Conservation (phyloP, 2,888 invertebrate genomes). For the Caenorhabditis auriculariae region DNA sequence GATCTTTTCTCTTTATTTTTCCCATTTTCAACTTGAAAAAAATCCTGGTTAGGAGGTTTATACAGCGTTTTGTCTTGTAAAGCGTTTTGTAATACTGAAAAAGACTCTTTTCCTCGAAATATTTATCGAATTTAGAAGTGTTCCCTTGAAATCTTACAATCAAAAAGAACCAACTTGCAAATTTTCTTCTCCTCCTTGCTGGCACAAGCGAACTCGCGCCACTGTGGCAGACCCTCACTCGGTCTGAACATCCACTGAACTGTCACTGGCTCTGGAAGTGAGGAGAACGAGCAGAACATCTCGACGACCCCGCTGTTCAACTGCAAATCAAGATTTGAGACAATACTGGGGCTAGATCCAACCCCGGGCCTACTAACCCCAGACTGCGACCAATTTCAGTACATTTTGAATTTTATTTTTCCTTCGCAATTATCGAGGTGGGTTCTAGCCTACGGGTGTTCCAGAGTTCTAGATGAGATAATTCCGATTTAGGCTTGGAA, state of each 20-base stretch:
- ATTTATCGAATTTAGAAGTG: not conserved
- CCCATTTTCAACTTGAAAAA: not conserved
- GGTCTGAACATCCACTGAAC: conserved; percentile 27
- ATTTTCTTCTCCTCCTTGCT: conserved; percentile 22
- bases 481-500: too few species aligned
- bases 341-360: too few species aligned
- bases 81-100: too few species aligned
- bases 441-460: too few species aligned
- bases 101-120: too few species aligned
- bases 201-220: conserved; percentile 21
- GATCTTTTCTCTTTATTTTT: not conserved
- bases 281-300: conserved; percentile 22
- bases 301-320: conserved; percentile 9
- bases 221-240: conserved; percentile 8
- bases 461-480: too few species aligned
- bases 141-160: not conserved
- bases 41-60: too few species aligned
- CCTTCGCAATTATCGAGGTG: too few species aligned
- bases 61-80: not conserved
- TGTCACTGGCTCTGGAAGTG: conserved; percentile 18
- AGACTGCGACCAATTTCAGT: too few species aligned
- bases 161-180: conserved; percentile 16
- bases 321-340: too few species aligned
- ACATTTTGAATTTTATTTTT: too few species aligned
- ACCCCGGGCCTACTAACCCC: too few species aligned